These are phyloP conservation scores for Myotis yumanensis DNA, from an alignment of 2,113 vertebrate species.

Conservation along the genomic window DNA sequence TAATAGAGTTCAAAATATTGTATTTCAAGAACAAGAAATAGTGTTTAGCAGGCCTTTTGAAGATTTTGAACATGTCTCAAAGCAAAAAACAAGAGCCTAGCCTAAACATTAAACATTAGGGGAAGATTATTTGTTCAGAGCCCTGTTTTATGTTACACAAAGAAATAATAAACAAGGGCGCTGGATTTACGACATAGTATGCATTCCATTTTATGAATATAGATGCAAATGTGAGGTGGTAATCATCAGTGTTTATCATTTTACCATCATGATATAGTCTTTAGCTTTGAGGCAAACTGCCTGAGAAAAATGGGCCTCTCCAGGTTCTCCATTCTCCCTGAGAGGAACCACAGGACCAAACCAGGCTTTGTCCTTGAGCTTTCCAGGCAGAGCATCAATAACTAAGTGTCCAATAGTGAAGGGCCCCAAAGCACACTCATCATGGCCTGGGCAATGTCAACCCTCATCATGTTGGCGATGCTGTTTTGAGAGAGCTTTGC, in stretches of 20 bases:
- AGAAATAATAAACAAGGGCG: constrained; percentile 73
- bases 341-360: constrained; percentile 64
- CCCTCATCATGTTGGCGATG: constrained; percentile 58
- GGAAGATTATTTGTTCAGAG: constrained; percentile 67
- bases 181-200: constrained; percentile 59
- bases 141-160: constrained; percentile 58
- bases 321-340: constrained; percentile 40
- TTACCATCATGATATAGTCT: constrained; percentile 72
- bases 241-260: constrained; percentile 70
- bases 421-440: constrained; percentile 71
- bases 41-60: constrained; percentile 69
- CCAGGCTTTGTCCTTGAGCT: constrained; percentile 59
- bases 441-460: constrained; percentile 59
- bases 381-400: constrained; percentile 76
- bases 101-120: constrained; percentile 78
- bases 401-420: constrained; percentile 60
- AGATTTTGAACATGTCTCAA: constrained; percentile 69
- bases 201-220: constrained; percentile 68
- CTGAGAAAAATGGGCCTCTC: constrained; percentile 53
- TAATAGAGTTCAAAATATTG: constrained; percentile 73
- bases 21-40: constrained; percentile 76
- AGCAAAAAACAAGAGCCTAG: constrained; percentile 69
- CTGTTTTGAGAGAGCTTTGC: constrained; percentile 56
- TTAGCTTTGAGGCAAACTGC: constrained; percentile 73
- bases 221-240: constrained; percentile 62